Conservation (phyloP, 1,140 invertebrate species). For the Drosophila nikananu region DNA sequence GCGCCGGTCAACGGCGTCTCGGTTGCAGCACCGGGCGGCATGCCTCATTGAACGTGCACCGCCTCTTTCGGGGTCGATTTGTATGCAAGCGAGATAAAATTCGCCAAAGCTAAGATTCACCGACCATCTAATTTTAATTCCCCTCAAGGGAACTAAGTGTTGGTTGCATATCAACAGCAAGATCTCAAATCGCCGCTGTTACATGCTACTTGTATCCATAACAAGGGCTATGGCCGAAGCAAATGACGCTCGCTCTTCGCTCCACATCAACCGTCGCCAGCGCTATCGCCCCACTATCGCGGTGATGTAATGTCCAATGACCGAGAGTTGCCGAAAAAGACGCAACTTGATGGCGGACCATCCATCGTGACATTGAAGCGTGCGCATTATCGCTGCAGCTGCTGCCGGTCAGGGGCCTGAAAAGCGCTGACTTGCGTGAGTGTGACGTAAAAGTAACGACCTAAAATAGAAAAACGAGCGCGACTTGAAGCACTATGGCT, state of each 20-base stretch:
- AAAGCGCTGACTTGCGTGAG: not conserved
- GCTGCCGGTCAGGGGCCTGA: slow-evolving; percentile 25
- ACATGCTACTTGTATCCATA: slow-evolving; percentile 19
- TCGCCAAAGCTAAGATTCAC: no score
- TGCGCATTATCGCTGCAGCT: slow-evolving; percentile 30
- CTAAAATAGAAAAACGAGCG: not conserved
- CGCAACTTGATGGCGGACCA: slow-evolving; percentile 40
- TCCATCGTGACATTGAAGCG: slow-evolving; percentile 33
- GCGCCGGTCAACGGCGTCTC: slow-evolving; percentile 39
- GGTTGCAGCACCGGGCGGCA: slow-evolving; percentile 24
- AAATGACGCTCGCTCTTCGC: slow-evolving; percentile 33
- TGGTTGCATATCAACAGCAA: slow-evolving; percentile 63
- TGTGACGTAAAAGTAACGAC: not conserved
- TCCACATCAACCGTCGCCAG: slow-evolving; percentile 12
- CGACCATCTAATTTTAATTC: slow-evolving; percentile 20
- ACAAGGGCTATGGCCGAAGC: slow-evolving; percentile 26
- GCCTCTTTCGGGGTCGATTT: slow-evolving; percentile 18
- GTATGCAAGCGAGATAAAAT: slow-evolving; percentile 34
- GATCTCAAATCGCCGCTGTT: slow-evolving; percentile 16
- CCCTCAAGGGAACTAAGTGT: slow-evolving; percentile 59
- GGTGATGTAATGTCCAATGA: slow-evolving; percentile 68
- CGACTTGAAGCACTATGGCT: not conserved
- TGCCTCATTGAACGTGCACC: slow-evolving; percentile 54
- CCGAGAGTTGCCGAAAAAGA: slow-evolving; percentile 63
- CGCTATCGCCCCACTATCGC: slow-evolving; percentile 30